Evolutionary conservation across 2,888 invertebrate species (phyloP).

Genomic region (Andrena hattorfiana): DNA sequence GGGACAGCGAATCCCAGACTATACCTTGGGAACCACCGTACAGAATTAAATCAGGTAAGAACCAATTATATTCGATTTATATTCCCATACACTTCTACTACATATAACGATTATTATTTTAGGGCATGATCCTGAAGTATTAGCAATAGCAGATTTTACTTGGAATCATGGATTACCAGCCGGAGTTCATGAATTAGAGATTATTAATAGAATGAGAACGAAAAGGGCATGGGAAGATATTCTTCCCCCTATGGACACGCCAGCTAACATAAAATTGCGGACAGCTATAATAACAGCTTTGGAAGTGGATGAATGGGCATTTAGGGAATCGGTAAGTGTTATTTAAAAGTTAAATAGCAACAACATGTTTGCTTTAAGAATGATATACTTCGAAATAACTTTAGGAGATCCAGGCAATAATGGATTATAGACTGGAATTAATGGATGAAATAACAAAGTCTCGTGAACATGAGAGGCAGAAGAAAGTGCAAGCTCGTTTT

Average conservation of each 20-base stretch:
- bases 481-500: constrained; percentile 82
- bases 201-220: constrained; percentile 90
- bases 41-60: constrained; percentile 81
- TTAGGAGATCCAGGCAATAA: constrained; percentile 90
- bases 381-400: constrained; percentile 4
- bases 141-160: constrained; percentile 88
- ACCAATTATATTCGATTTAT: constrained; percentile 65
- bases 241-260: constrained; percentile 86
- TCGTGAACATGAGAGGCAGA: constrained; percentile 85
- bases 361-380: background rate
- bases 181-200: constrained; percentile 87
- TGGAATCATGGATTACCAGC: constrained; percentile 89
- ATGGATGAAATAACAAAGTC: constrained; percentile 88
- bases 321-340: constrained; percentile 89
- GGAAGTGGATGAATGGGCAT: constrained; percentile 93
- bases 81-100: background rate
- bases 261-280: constrained; percentile 87
- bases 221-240: constrained; percentile 88
- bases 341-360: background rate
- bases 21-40: constrained; percentile 91
- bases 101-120: constrained; percentile 29
- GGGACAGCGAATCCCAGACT: constrained; percentile 92
- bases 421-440: constrained; percentile 89
- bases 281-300: constrained; percentile 91
- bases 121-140: constrained; percentile 87